Conservation (phyloP, 2,113 vertebrate genomes). For the Forbesichthys agassizii region DNA sequence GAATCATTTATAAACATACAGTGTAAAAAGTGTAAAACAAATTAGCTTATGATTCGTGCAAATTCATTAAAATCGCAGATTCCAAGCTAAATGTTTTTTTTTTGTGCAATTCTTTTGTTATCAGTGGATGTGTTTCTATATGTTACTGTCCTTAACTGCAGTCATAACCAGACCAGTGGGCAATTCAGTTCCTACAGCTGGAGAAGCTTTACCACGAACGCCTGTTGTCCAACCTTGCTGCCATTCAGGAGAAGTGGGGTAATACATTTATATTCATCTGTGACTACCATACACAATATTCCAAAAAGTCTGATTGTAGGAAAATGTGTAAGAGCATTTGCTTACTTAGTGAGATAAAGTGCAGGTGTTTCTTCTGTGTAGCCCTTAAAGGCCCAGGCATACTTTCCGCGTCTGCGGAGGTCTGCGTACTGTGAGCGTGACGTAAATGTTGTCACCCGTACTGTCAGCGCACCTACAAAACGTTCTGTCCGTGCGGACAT, state of each 20-base stretch:
- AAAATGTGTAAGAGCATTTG: background rate
- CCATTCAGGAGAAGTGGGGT: constrained; percentile 94
- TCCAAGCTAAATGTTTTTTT: background rate
- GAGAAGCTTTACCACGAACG: constrained; percentile 92
- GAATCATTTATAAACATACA: background rate
- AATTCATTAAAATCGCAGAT: too few species aligned
- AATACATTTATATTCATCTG: constrained; percentile 45
- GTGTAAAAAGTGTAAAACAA: too few species aligned
- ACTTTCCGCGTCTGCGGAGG: too few species aligned
- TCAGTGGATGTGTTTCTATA: background rate
- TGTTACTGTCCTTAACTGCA: constrained; percentile 74
- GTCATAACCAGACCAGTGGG: constrained; percentile 85
- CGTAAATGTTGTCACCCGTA: too few species aligned
- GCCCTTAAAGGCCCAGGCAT: background rate
- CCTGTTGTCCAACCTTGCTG: constrained; percentile 87
- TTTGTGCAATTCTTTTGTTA: background rate
- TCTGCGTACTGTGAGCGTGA: too few species aligned
- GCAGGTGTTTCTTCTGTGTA: constrained; percentile 3
- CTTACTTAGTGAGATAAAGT: background rate
- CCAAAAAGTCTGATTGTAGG: background rate
- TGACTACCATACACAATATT: background rate
- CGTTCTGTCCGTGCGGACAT: too few species aligned
- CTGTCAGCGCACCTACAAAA: too few species aligned
- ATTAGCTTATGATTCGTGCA: too few species aligned
- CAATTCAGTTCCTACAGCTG: constrained; percentile 90